These are phyloP conservation scores for Orycteropus afer DNA, from an alignment of 2,113 vertebrate genomes.

Conservation along the genomic window DNA sequence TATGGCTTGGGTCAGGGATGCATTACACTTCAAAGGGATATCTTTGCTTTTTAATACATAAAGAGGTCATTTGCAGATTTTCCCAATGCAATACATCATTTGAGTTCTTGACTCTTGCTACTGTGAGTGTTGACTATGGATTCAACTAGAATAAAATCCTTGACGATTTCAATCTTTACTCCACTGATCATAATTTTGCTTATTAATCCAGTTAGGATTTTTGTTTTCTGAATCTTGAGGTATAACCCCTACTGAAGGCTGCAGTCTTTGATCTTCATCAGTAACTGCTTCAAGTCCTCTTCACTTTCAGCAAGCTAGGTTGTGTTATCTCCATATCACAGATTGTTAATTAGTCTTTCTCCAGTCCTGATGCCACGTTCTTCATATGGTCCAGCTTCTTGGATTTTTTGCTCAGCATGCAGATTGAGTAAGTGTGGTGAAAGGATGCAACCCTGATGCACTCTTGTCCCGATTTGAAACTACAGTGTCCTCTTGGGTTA, in stretches of 20 bases:
- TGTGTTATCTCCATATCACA: not conserved
- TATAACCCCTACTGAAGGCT: not conserved
- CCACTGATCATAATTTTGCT: not conserved
- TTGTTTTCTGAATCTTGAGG: not conserved
- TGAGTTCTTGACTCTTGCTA: not conserved
- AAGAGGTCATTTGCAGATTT: not conserved
- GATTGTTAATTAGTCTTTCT: not conserved
- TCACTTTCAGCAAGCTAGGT: not conserved
- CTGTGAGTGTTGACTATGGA: not conserved
- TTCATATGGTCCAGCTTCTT: too few species aligned
- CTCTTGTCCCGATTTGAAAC: not conserved
- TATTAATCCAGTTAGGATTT: not conserved
- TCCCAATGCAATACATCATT: not conserved
- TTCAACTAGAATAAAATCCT: not conserved
- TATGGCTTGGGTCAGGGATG: not conserved
- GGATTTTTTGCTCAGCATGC: not conserved
- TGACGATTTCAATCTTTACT: not conserved
- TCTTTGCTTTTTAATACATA: not conserved
- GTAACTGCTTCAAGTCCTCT: not conserved
- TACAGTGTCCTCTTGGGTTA: not conserved
- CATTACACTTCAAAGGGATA: not conserved
- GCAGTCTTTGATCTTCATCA: too few species aligned
- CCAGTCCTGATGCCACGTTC: too few species aligned
- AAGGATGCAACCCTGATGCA: not conserved
- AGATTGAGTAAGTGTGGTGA: not conserved